Evolutionary conservation across 2,113 vertebrate genomes (phyloP).

Genomic region (Tachysurus fulvidraco): DNA sequence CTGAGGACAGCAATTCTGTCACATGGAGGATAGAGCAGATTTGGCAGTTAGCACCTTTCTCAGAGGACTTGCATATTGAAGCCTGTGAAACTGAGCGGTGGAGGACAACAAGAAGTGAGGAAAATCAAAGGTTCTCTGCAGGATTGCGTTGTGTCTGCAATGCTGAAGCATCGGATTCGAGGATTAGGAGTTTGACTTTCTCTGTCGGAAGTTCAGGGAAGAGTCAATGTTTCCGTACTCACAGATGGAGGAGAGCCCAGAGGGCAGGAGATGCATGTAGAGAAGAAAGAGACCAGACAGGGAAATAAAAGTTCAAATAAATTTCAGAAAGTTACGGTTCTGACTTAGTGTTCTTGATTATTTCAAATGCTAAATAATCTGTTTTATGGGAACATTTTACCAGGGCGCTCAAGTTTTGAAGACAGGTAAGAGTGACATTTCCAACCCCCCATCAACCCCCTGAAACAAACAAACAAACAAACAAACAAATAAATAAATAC

Average conservation of each 20-base stretch:
- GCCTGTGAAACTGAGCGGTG: slow-evolving; percentile 21
- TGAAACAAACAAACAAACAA: too few species aligned
- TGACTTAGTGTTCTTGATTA: background rate
- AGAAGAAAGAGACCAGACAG: background rate
- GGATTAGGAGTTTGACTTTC: slow-evolving; percentile 47
- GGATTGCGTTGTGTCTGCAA: slow-evolving; percentile 35
- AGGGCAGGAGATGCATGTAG: background rate
- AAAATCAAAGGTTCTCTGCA: slow-evolving; percentile 29
- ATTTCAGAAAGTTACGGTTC: background rate
- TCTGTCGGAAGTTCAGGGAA: slow-evolving; percentile 43
- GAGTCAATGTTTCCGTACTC: slow-evolving; percentile 3
- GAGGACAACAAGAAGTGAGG: background rate
- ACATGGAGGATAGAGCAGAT: slow-evolving; percentile 6
- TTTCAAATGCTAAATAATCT: background rate
- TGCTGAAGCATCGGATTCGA: slow-evolving; percentile 41
- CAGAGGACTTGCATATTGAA: slow-evolving; percentile 22
- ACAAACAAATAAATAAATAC: too few species aligned
- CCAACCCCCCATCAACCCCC: too few species aligned
- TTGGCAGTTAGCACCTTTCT: slow-evolving; percentile 39
- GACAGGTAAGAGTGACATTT: too few species aligned
- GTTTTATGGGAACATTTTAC: background rate
- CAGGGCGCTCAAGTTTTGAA: too few species aligned
- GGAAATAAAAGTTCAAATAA: background rate
- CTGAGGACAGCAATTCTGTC: background rate
- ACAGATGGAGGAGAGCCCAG: background rate